A percentile compares a stretch with the other conserved stretches of the same genome.
Evolutionary conservation across 2,888 invertebrate genomes (phyloP).

Genomic region (Cataglyphis livida): DNA sequence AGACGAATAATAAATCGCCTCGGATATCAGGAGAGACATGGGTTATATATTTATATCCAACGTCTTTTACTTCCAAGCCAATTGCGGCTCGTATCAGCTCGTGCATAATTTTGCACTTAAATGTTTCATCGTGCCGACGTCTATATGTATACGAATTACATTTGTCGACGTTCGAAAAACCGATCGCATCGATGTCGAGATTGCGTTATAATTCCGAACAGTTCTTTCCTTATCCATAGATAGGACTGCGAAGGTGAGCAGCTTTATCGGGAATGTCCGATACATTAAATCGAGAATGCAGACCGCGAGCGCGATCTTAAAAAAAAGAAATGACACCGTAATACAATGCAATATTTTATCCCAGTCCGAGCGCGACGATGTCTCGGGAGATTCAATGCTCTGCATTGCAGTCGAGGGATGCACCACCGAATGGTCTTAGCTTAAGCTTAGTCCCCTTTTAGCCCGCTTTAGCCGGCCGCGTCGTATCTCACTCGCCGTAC

Average conservation of each 20-base stretch:
- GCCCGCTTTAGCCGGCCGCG: conserved; percentile 53
- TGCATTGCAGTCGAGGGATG: conserved; percentile 68
- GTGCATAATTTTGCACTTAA: conserved; percentile 45
- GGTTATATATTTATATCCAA: conserved; percentile 13
- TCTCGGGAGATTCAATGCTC: conserved; percentile 65
- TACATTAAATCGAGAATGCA: conserved; percentile 1
- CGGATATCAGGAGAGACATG: conserved; percentile 6
- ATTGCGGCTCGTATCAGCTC: conserved; percentile 13
- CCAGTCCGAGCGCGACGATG: conserved; percentile 15
- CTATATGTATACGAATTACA: conserved; percentile 8
- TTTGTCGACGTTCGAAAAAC: background rate
- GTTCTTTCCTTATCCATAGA: background rate
- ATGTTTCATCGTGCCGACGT: conserved; percentile 29
- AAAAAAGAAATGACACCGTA: conserved; percentile 20
- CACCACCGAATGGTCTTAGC: conserved; percentile 55
- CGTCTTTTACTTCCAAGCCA: conserved; percentile 18
- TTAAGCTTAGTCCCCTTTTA: conserved; percentile 58
- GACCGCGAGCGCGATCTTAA: background rate
- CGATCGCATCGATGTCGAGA: background rate
- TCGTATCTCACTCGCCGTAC: conserved; percentile 66
- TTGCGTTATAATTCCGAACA: background rate
- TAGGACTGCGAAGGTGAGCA: background rate
- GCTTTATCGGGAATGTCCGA: no score
- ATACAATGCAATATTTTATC: conserved; percentile 33
- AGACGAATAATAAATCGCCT: conserved; percentile 28